Evolutionary conservation across 2,113 vertebrate species (phyloP).

Genomic region (Alaudala cheleensis): DNA sequence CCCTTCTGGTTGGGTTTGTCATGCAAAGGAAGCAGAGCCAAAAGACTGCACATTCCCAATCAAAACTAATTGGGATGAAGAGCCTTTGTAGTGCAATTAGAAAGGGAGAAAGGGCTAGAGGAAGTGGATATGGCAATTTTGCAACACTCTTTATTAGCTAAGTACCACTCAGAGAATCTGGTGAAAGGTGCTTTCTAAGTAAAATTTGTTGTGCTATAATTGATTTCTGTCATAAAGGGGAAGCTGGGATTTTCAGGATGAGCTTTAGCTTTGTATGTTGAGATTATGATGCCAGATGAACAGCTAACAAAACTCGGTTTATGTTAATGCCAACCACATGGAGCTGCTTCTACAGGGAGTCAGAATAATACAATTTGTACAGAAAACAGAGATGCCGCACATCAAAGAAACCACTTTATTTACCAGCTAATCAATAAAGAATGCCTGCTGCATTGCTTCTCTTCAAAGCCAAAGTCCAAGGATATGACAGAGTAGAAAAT

Average conservation of each 20-base stretch:
- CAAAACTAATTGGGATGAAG: constrained; percentile 68
- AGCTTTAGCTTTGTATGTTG: constrained; percentile 58
- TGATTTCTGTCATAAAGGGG: constrained; percentile 70
- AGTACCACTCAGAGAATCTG: constrained; percentile 65
- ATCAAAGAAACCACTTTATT: constrained; percentile 75
- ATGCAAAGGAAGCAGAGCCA: constrained; percentile 70
- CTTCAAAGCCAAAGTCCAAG: constrained; percentile 70
- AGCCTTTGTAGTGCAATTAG: constrained; percentile 60
- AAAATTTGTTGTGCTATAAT: constrained; percentile 71
- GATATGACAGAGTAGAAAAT: constrained; percentile 69
- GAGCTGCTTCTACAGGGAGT: constrained; percentile 67
- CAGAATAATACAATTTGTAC: constrained; percentile 73
- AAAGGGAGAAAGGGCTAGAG: constrained; percentile 23
- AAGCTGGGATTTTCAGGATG: constrained; percentile 52
- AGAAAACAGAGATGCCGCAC: constrained; percentile 73
- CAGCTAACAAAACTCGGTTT: constrained; percentile 69
- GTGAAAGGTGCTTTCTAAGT: constrained; percentile 71
- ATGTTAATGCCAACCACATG: constrained; percentile 74
- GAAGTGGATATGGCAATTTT: constrained; percentile 65
- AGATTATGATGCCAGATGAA: constrained; percentile 67
- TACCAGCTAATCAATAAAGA: constrained; percentile 77
- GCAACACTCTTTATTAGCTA: constrained; percentile 60
- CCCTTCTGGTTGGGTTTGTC: constrained; percentile 67
- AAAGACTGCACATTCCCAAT: constrained; percentile 70
- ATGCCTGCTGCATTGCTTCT: constrained; percentile 70